Evolutionary conservation across 2,797 vertebrate genomes (phyloP).

Genomic region (Eupleurogrammus muticus): DNA sequence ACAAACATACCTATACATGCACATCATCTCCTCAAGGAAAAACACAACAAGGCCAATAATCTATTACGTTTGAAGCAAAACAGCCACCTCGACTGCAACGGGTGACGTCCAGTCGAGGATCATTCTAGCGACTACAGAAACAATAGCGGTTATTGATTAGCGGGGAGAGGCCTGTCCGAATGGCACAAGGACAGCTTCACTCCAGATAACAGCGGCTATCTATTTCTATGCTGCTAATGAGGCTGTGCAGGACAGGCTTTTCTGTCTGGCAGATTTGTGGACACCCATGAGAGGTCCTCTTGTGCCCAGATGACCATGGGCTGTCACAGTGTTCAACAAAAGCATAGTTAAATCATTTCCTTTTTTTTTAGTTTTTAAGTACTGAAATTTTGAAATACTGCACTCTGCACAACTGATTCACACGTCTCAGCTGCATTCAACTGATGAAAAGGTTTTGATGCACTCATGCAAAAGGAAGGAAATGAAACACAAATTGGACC

Average conservation of each 20-base stretch:
- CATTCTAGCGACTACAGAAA: slow-evolving; percentile 48
- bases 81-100: slow-evolving; percentile 18
- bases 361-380: background rate
- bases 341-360: slow-evolving; percentile 19
- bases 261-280: slow-evolving; percentile 43
- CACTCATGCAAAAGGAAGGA: background rate
- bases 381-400: background rate
- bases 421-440: background rate
- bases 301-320: slow-evolving; percentile 45
- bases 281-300: slow-evolving; percentile 44
- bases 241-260: slow-evolving; percentile 38
- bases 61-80: slow-evolving; percentile 35
- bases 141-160: slow-evolving; percentile 63
- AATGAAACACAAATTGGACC: background rate
- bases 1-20: slow-evolving; percentile 5
- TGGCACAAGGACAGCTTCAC: slow-evolving; percentile 47
- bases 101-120: slow-evolving; percentile 22
- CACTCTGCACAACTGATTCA: background rate
- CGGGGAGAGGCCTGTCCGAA: slow-evolving; percentile 43
- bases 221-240: slow-evolving; percentile 60
- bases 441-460: background rate
- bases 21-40: background rate
- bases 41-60: slow-evolving; percentile 36
- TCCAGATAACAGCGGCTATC: slow-evolving; percentile 51
- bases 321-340: slow-evolving; percentile 34